Evolutionary conservation across 2,888 invertebrate species (phyloP).

Genomic region (Laothoe populi): DNA sequence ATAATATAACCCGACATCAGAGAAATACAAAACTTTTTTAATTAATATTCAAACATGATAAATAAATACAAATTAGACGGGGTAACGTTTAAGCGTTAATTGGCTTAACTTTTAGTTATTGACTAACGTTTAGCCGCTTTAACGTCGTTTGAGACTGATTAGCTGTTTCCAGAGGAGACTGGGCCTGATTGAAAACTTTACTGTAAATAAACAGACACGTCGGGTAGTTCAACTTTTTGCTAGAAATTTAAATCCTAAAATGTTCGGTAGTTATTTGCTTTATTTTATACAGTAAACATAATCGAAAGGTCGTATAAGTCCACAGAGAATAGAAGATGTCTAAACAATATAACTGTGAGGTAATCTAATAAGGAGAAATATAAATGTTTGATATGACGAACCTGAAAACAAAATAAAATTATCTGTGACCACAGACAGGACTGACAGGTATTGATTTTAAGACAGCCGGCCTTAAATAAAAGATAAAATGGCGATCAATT

Average conservation of each 20-base stretch:
- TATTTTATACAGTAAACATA: background rate
- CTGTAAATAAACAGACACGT: slow-evolving; percentile 26
- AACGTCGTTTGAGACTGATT: slow-evolving; percentile 46
- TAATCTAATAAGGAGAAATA: too few relatives aligned
- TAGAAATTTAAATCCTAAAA: background rate
- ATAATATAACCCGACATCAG: slow-evolving; percentile 9
- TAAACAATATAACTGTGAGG: too few relatives aligned
- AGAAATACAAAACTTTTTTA: slow-evolving; percentile 43
- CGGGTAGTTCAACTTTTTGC: slow-evolving; percentile 3
- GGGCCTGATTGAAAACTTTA: slow-evolving; percentile 25
- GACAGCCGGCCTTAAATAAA: too few relatives aligned
- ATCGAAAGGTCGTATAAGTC: too few relatives aligned
- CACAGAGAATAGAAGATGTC: too few relatives aligned
- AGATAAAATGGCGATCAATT: too few relatives aligned
- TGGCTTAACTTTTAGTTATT: slow-evolving; percentile 62
- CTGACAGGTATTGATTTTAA: too few relatives aligned
- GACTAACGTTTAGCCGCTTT: slow-evolving; percentile 44
- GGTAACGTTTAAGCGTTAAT: slow-evolving; percentile 49
- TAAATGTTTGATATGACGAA: too few relatives aligned
- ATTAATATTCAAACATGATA: slow-evolving; percentile 56
- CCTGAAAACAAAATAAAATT: too few relatives aligned
- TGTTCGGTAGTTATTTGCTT: background rate
- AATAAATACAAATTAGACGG: slow-evolving; percentile 51
- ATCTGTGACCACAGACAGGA: too few relatives aligned
- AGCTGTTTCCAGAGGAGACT: slow-evolving; percentile 33